phyloP scores from a whole-genome alignment of 37 sponge, comb jelly and placozoan species.

The Chondrilla cf. caribensis region DNA sequence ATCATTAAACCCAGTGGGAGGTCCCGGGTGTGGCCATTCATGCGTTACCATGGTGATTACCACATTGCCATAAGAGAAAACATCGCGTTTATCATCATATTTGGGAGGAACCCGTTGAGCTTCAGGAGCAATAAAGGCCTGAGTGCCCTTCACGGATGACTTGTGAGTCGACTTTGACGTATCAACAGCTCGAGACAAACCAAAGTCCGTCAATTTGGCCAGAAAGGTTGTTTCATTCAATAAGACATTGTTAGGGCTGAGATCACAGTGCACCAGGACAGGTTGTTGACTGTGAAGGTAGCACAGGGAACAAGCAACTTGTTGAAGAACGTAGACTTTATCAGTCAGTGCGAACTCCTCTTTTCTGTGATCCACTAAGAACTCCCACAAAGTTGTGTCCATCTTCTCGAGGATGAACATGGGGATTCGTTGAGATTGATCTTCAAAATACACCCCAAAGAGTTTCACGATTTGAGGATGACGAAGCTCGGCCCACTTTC shows the following conservation, averaged over 20 bases:
- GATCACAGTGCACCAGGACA: neutral
- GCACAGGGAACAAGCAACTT: neutral
- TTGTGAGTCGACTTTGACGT: neutral
- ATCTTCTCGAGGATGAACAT: conserved; percentile 10
- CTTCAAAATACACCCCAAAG: neutral
- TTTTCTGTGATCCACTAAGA: neutral
- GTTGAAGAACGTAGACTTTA: neutral
- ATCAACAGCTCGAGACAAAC: neutral
- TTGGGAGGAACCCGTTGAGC: neutral
- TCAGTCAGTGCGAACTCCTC: neutral
- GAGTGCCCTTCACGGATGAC: neutral
- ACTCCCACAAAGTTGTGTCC: neutral
- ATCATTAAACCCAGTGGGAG: neutral
- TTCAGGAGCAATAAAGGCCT: neutral
- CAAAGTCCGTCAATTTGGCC: neutral
- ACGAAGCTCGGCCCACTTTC: neutral
- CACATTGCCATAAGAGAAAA: neutral
- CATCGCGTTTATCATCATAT: neutral
- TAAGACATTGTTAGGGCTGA: neutral
- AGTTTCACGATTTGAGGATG: conserved; percentile 4
- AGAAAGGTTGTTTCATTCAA: neutral
- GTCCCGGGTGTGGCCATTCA: neutral
- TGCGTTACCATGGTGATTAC: neutral
- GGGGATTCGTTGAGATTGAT: neutral
- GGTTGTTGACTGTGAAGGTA: neutral